A percentile compares a stretch with the other conserved stretches of the same genome.
Conservation (phyloP, 2,113 vertebrate genomes). For the Climacteris rufus region DNA sequence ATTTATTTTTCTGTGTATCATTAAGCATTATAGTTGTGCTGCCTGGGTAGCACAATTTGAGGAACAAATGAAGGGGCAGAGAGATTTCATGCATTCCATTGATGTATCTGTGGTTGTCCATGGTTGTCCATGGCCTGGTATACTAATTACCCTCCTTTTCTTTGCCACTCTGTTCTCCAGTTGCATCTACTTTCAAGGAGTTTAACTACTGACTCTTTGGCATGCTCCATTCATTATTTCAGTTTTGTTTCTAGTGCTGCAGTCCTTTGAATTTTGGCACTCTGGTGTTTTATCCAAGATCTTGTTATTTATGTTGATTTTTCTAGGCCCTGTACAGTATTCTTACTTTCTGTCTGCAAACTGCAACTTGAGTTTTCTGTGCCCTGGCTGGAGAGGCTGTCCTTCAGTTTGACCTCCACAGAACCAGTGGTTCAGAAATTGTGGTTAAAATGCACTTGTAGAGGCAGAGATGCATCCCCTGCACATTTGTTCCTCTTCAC, state of each 20-base stretch:
- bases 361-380: neutral
- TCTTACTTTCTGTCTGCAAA: neutral
- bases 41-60: neutral
- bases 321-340: neutral
- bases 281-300: neutral
- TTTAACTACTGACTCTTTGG: slow-evolving; percentile 39
- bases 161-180: slow-evolving; percentile 32
- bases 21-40: neutral
- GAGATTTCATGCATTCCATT: slow-evolving; percentile 56
- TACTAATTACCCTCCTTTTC: slow-evolving; percentile 52
- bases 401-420: neutral
- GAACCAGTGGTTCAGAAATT: neutral
- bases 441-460: neutral
- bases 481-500: neutral
- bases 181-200: slow-evolving; percentile 11
- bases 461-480: neutral
- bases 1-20: neutral
- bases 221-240: slow-evolving; percentile 43
- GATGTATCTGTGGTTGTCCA: slow-evolving; percentile 23
- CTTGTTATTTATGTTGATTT: neutral
- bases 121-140: slow-evolving; percentile 8
- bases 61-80: slow-evolving; percentile 39
- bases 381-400: neutral
- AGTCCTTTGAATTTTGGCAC: slow-evolving; percentile 19
- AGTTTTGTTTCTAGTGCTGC: slow-evolving; percentile 15